These are phyloP conservation scores for Drosophila paranaensis DNA, from an alignment of 2,888 invertebrate genomes.

Conservation along the genomic window DNA sequence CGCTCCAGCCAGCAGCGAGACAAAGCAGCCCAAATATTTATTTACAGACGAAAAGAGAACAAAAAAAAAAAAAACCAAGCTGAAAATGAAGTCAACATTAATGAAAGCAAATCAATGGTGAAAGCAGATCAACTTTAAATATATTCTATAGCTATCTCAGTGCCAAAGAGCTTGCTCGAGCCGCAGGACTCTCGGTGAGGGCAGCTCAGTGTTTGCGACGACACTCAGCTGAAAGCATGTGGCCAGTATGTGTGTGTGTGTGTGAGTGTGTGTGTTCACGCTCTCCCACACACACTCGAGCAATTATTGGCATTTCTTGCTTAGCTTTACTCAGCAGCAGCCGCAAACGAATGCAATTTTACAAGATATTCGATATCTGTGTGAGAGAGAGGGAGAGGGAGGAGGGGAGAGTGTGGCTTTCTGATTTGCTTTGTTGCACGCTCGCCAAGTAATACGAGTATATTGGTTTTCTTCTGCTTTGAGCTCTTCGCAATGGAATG, in stretches of 20 bases:
- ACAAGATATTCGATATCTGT: conserved; percentile 6
- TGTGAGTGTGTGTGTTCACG: conserved; percentile 44
- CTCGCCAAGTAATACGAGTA: background rate
- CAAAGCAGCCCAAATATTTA: conserved; percentile 54
- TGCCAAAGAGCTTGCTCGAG: background rate
- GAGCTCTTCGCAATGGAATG: too few relatives aligned
- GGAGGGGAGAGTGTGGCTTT: background rate
- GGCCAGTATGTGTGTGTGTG: background rate
- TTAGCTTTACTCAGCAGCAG: conserved; percentile 24
- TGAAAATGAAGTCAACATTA: background rate
- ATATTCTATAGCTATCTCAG: too few relatives aligned
- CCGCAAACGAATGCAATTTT: conserved; percentile 43
- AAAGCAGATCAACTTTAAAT: background rate
- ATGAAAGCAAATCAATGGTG: background rate
- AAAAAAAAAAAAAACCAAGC: background rate
- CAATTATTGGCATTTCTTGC: conserved; percentile 8
- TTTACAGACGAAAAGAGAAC: conserved; percentile 7
- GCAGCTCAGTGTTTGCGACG: conserved; percentile 16
- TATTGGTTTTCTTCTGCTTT: background rate
- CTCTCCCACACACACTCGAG: conserved; percentile 25
- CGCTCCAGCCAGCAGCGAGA: conserved; percentile 38
- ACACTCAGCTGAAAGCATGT: background rate
- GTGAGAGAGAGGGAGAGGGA: too few relatives aligned
- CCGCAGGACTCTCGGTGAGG: background rate
- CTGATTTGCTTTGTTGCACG: conserved; percentile 5